Evolutionary conservation across 30 jellyfish, hydroid and myxozoan species (phyloP), one percentile per base, ranked within the genome.

Genomic region (Clytia hemisphaerica): DNA sequence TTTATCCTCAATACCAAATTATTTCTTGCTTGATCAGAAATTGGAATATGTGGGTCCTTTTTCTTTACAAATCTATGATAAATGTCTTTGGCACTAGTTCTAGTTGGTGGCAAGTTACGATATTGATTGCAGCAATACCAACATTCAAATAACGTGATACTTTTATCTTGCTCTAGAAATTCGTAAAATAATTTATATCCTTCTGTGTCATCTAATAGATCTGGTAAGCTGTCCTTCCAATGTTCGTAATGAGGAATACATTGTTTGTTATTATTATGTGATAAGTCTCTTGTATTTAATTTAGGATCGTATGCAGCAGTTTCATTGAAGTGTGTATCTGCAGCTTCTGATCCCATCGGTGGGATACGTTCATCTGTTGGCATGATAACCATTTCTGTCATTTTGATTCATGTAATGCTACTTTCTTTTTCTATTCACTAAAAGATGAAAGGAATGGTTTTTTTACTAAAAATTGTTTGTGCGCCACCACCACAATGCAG

Each of bases 51-150:
- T 4, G 93, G 72, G 73, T 89, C 93, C 40, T 85, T 70, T 47
- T 34, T 74, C 67, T 75, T 93, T 19, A 89, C 82, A 65, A 71
- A 89, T 42, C 95, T 66, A 47, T 77, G 67, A 53, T 78, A 89
- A 58, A 86, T 78, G 48, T 86, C 96, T 51, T 85, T 54, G 24
- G 93, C 96, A 22, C 95, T 48, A 36, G 78, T 63, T 36, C 44
- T 65, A 36, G 37, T 65, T 19, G 78, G 72, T 16, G 40, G 78
- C 0, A 3, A 48, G 26, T 45, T 65, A 10, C 78, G 67, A 36
- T 65, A 65, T 22, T 45, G 61, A 35, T 65, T 44, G 44, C 78
- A 65, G 32, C 67, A 22, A 44, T 65, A 65, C 78, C 78, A 65
- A 37, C 78, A 65, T 37, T 65, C 78, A n/a, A 65, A 65, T 44